phyloP scores from a whole-genome alignment of 2,113 vertebrate species.

The Solea solea region DNA sequence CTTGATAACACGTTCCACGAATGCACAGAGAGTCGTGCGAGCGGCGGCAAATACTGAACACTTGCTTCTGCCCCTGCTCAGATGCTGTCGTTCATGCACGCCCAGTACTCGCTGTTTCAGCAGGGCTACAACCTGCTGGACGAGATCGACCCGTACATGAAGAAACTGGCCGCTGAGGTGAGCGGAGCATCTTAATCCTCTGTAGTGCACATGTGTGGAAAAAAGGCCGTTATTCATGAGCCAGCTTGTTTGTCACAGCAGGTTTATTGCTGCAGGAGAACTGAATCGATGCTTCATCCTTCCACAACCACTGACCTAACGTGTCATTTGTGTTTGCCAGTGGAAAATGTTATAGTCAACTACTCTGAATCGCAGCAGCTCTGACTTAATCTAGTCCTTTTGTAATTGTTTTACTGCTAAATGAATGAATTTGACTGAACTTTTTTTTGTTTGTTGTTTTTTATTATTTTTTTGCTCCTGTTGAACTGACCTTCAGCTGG shows the following conservation, averaged over 20 bases:
- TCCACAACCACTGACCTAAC: constrained; percentile 38
- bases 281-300: constrained; percentile 14
- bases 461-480: background rate
- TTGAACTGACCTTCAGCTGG: constrained; percentile 82
- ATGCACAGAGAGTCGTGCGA: background rate
- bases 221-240: no score
- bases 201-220: no score
- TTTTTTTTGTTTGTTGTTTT: background rate
- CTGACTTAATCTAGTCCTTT: background rate
- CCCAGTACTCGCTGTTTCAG: constrained; percentile 96
- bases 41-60: background rate
- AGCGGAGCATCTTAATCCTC: constrained; percentile 44
- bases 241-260: background rate
- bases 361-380: background rate
- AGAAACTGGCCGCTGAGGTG: constrained; percentile 94
- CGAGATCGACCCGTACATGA: constrained; percentile 95
- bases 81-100: constrained; percentile 99
- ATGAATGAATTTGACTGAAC: background rate
- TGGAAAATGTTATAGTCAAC: background rate
- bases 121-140: constrained; percentile 94
- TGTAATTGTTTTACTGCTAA: background rate
- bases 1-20: background rate
- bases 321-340: constrained; percentile 2
- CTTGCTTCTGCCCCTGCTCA: constrained; percentile 55
- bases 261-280: background rate